Conservation (phyloP, 2,888 invertebrate species). For the Crossocerus cetratus region DNA sequence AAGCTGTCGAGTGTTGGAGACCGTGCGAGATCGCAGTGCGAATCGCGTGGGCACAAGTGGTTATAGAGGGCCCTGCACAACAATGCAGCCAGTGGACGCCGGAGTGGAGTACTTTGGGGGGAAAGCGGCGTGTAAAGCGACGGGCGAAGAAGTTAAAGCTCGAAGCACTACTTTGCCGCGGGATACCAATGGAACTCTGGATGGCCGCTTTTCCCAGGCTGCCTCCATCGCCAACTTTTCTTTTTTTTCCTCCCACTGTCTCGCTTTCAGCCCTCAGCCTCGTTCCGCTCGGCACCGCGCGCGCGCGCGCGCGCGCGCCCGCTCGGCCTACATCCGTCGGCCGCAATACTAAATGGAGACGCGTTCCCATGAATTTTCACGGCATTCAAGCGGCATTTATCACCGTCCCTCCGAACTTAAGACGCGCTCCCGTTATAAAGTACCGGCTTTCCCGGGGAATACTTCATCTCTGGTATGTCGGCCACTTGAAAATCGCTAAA, state of each 20-base stretch:
- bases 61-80: too few relatives aligned
- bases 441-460: too few relatives aligned
- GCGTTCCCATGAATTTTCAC: conserved; percentile 8
- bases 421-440: background rate
- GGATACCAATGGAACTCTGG: conserved; percentile 23
- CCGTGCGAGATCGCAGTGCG: background rate
- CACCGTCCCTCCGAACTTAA: background rate
- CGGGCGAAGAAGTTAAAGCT: conserved; percentile 27
- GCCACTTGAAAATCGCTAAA: too few relatives aligned
- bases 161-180: background rate
- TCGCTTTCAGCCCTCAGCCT: background rate
- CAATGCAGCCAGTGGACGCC: too few relatives aligned
- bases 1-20: background rate
- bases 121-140: conserved; percentile 1
- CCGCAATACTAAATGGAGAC: background rate
- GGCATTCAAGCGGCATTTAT: background rate
- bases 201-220: conserved; percentile 15
- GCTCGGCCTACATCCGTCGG: background rate
- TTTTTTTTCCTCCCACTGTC: background rate
- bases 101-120: conserved; percentile 35
- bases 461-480: too few relatives aligned
- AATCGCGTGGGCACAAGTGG: too few relatives aligned
- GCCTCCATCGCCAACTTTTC: background rate
- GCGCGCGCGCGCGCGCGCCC: too few relatives aligned
- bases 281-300: too few relatives aligned